phyloP scores from a whole-genome alignment of 2,888 invertebrate species.

The Watsonalla binaria region DNA sequence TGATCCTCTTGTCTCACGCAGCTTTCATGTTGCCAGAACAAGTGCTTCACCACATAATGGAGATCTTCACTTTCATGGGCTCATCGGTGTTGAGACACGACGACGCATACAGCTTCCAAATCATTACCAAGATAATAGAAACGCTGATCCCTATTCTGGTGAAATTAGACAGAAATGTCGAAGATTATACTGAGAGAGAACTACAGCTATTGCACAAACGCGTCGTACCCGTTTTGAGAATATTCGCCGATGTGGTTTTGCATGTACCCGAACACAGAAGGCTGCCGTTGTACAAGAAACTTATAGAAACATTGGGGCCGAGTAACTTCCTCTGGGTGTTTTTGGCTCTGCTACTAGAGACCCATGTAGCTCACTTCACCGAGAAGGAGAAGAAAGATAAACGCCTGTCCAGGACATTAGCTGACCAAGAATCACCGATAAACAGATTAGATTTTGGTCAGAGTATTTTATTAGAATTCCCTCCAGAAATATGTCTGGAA shows the following conservation, averaged over 20 bases:
- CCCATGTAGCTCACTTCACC: conserved; percentile 80
- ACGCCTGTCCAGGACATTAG: conserved; percentile 41
- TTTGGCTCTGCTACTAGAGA: conserved; percentile 83
- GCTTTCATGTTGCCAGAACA: conserved; percentile 88
- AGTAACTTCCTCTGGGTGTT: conserved; percentile 85
- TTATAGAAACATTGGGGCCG: conserved; percentile 85
- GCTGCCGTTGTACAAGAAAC: conserved; percentile 86
- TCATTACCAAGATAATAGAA: conserved; percentile 93
- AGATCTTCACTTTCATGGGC: conserved; percentile 99
- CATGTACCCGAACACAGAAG: conserved; percentile 97
- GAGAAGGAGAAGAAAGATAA: conserved; percentile 65
- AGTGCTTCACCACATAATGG: conserved; percentile 95
- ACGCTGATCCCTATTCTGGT: conserved; percentile 92
- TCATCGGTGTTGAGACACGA: conserved; percentile 94
- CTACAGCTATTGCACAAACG: conserved; percentile 61
- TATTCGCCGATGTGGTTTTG: conserved; percentile 93
- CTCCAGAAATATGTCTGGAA: conserved; percentile 79
- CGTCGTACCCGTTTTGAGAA: conserved; percentile 85
- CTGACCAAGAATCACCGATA: conserved; percentile 67
- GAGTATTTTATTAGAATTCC: conserved; percentile 82
- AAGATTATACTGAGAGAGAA: conserved; percentile 53
- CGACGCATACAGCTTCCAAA: conserved; percentile 96
- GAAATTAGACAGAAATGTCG: conserved; percentile 59
- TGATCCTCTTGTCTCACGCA: conserved; percentile 88
- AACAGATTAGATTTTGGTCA: conserved; percentile 83